Percentiles rank a stretch among this genome's conserved stretches.
phyloP scores from a whole-genome alignment of 1,140 invertebrate species.

The Drosophila kohkoa region DNA sequence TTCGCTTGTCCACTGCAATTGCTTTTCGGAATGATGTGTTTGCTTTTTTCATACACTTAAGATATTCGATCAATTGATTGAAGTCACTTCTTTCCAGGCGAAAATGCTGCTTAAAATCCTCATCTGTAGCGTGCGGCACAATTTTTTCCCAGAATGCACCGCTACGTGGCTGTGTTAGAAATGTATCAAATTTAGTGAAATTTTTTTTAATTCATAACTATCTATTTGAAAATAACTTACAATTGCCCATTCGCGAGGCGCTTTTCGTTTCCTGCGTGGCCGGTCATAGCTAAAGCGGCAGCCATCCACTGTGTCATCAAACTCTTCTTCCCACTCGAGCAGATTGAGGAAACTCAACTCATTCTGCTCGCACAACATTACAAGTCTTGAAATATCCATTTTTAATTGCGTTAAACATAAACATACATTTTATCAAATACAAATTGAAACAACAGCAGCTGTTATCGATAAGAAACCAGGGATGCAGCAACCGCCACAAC shows the following conservation, averaged over 20 bases:
- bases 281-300: neutral
- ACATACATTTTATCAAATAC: neutral
- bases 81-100: neutral
- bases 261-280: neutral
- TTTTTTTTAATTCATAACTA: neutral
- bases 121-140: neutral
- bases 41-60: neutral
- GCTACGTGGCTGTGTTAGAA: neutral
- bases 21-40: neutral
- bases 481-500: neutral
- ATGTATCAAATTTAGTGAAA: neutral
- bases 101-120: neutral
- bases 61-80: neutral
- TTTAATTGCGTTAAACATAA: neutral
- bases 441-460: constrained; percentile 20
- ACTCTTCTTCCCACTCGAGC: constrained; percentile 2
- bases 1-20: neutral
- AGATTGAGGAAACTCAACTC: neutral
- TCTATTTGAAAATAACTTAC: neutral
- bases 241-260: neutral
- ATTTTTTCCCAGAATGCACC: neutral
- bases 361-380: neutral
- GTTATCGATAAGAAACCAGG: constrained; percentile 3
- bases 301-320: neutral
- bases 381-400: neutral